Evolutionary conservation across 2,888 invertebrate genomes (phyloP), one percentile per base, ranked within the genome.

Genomic region (Merodon equestris): DNA sequence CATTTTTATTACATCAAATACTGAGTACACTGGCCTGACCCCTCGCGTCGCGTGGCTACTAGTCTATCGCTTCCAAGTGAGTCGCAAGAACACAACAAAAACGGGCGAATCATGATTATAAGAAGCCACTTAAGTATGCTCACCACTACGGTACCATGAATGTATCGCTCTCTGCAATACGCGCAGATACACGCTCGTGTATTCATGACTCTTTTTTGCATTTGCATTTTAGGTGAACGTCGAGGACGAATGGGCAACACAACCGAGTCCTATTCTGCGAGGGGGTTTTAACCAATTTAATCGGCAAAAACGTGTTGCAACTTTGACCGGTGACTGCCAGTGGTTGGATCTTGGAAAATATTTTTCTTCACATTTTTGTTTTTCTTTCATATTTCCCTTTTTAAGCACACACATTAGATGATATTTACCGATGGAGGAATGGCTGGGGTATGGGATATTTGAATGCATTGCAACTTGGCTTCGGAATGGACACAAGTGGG

Each of bases 261-360:
- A 60, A 47, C 45, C 9, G 60, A 50, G 64, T 64, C 57, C 63
- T 61, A 61, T 67, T 61, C 66, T 64, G 71, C 72, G 61, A 72
- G 67, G 56, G 51, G 72, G 61, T 77, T 72, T 77, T 72, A 72
- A 72, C 72, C 66, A 77, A 72, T 77, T 72, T 72, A 67, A 77
- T 77, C 76, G 76, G 66, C 61, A 77, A 77, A 77, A 77, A 77
- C 66, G 72, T 72, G 72, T 58, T 67, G 72, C 40, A 72, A 77
- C 56, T 72, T 76, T 56, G 50, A 54, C 64, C 14, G 45, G 61
- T 34, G 9, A 34, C 9, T 27, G 7, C 3, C 7, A 27, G 27
- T 27, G 27, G 27, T 27, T n/a, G 15, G 50, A 48, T 27, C 44
- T 51, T 66, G 38, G 58, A 15, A 40, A 51, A 42, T 17, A 10